Evolutionary conservation across 2,113 vertebrate genomes (phyloP).

Genomic region (Oriolus oriolus): DNA sequence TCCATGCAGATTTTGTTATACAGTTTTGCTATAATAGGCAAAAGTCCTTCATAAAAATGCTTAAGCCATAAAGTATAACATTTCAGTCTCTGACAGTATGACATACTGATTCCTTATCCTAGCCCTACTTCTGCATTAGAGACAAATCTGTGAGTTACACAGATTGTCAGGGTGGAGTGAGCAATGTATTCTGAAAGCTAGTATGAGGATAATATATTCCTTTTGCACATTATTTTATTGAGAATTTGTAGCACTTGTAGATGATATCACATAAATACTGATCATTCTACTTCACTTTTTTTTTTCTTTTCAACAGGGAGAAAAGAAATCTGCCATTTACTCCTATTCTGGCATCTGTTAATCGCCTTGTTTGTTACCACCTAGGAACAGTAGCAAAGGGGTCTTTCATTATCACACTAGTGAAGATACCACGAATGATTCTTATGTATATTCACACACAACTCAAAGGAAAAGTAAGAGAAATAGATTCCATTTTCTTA

Average conservation of each 20-base stretch:
- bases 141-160: background rate
- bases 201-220: background rate
- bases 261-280: background rate
- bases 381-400: conserved; percentile 96
- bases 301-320: conserved; percentile 77
- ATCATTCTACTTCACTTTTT: background rate
- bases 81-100: background rate
- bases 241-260: background rate
- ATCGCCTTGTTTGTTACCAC: conserved; percentile 90
- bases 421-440: conserved; percentile 94
- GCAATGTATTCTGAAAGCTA: background rate
- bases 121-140: background rate
- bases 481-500: background rate
- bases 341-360: conserved; percentile 91
- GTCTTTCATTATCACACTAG: conserved; percentile 96
- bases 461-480: conserved; percentile 93
- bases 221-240: background rate
- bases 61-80: background rate
- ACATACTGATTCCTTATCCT: background rate
- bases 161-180: background rate
- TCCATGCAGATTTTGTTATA: background rate
- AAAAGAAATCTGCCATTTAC: conserved; percentile 90
- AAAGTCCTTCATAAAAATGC: background rate
- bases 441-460: conserved; percentile 97
- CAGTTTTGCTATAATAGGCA: background rate